Conservation (phyloP, 2,113 vertebrate genomes). For the Antechinus stuartii region DNA sequence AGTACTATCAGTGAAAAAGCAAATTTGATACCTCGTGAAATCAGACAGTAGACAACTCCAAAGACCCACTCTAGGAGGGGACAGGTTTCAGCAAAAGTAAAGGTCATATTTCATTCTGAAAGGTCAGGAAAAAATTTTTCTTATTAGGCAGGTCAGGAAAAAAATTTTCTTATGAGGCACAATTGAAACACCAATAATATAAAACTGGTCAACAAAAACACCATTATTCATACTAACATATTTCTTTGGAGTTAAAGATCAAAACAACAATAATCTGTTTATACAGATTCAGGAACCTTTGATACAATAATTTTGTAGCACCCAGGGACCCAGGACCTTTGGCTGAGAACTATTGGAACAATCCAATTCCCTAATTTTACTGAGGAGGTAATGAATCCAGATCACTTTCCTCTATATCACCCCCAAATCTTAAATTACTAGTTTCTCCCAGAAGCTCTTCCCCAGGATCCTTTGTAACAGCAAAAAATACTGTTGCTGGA, state of each 20-base stretch:
- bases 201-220: not conserved
- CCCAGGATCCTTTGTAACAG: not conserved
- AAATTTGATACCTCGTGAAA: not conserved
- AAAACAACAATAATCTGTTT: not conserved
- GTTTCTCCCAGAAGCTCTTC: not conserved
- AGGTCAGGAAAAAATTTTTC: constrained; percentile 1
- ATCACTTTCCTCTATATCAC: not conserved
- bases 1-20: not conserved
- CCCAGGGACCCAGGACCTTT: not conserved
- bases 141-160: constrained; percentile 6
- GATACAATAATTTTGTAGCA: not conserved
- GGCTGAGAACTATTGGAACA: not conserved
- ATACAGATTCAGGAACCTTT: not conserved
- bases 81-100: not conserved
- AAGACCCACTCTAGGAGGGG: not conserved
- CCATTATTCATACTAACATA: not conserved
- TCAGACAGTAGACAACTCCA: not conserved
- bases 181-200: not conserved
- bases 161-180: not conserved
- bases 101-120: not conserved
- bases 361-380: not conserved
- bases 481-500: not conserved
- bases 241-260: not conserved
- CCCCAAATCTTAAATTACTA: not conserved
- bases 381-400: not conserved